Evolutionary conservation across 2,113 vertebrate genomes (phyloP).

Genomic region (Rostratula benghalensis): DNA sequence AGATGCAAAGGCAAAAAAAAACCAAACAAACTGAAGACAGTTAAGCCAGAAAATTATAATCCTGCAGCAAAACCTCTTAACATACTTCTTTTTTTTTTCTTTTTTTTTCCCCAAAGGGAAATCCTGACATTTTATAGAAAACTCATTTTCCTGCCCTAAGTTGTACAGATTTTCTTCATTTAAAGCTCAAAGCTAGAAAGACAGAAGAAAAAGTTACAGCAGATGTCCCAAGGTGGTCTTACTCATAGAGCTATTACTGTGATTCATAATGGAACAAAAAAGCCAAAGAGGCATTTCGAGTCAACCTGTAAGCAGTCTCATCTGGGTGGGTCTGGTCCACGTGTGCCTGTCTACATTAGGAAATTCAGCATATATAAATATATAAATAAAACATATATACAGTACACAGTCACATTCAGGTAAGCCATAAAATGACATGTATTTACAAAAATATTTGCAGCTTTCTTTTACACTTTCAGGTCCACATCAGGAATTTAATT

Average conservation of each 20-base stretch:
- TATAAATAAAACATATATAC: slow-evolving; percentile 77
- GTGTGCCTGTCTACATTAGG: slow-evolving; percentile 54
- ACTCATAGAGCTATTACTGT: not conserved
- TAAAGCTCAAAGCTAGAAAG: not conserved
- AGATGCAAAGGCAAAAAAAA: not conserved
- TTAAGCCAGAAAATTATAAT: not conserved
- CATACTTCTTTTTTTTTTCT: not conserved
- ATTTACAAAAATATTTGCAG: slow-evolving; percentile 74
- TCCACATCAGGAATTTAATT: not conserved
- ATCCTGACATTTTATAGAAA: not conserved
- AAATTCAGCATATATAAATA: slow-evolving; percentile 75
- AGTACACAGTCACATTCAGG: slow-evolving; percentile 59
- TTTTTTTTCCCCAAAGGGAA: not conserved
- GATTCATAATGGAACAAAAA: not conserved
- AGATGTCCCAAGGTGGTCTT: not conserved
- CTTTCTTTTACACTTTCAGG: not conserved
- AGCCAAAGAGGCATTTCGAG: not conserved
- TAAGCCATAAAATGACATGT: slow-evolving; percentile 30
- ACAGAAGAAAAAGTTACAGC: not conserved
- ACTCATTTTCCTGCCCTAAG: not conserved
- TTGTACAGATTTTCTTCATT: not conserved
- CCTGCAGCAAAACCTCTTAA: not conserved
- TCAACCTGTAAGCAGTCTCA: not conserved
- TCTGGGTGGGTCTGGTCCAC: not conserved
- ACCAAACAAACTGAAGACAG: not conserved